Evolutionary conservation across 2,113 vertebrate genomes (phyloP), one percentile per base, ranked within the genome.

Genomic region (Platysteira castanea): DNA sequence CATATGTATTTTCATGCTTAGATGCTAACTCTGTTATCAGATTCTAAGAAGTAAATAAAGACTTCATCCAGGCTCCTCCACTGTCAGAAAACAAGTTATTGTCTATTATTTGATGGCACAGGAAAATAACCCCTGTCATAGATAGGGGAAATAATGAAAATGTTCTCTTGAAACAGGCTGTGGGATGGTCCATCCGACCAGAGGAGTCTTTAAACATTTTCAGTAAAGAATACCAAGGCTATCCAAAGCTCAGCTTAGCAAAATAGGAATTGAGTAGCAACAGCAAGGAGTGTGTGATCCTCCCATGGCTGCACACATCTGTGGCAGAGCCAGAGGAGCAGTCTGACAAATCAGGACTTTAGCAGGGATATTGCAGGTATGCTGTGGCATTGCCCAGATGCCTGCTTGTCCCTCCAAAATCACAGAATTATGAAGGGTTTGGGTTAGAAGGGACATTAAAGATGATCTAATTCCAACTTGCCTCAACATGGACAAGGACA

Each of bases 1-100:
- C 28, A 24, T 53, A 49, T 7, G 4, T 83, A 57, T 90, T 73
- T 79, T 61, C 67, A 57, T 49, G 44, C 9, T 86, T 61, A 73
- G 63, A 83, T 73, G 31, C 18, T 76, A 76, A 73, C 47, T 52
- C 31, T 7, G 3, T 90, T 83, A 73, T 65, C 67, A 54, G 15
- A 76, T 90, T 92, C 54, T 90, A 79, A 90, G 75, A 85, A 93
- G 77, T 42, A 67, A 2, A 33, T 33, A 57, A 52, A 41, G 9
- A 47, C 33, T 92, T 90, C n/a, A 49, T 85, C 61, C 21, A 47
- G 47, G 11, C 13, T 67, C 22, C 49, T 68, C 16, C 5, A 5
- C 39, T 88, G 21, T 47, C 86, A 83, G 79, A 86, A 93, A 79
- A 71, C 13, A 93, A 87, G 8, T 31, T 74, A 54, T 21, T 57